Evolutionary conservation across 2,888 invertebrate genomes (phyloP).

Genomic region (Eupithecia subfuscata): DNA sequence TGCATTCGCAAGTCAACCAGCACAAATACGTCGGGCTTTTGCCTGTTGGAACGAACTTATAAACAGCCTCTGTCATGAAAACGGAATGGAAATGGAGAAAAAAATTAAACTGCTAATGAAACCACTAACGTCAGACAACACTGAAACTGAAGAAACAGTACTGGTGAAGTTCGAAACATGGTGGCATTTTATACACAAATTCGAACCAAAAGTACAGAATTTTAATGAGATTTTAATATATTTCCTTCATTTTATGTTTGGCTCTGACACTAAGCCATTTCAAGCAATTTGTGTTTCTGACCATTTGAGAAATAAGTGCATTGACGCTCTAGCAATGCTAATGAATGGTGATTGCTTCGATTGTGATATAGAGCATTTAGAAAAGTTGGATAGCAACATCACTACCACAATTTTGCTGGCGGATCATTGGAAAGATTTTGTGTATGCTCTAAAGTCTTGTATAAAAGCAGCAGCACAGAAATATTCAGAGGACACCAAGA

Average conservation of each 20-base stretch:
- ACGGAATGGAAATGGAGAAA: conserved; percentile 81
- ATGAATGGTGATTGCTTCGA: conserved; percentile 61
- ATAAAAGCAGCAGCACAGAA: conserved; percentile 51
- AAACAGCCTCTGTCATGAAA: conserved; percentile 81
- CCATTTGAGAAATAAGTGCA: conserved; percentile 53
- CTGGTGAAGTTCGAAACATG: conserved; percentile 88
- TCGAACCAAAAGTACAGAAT: conserved; percentile 78
- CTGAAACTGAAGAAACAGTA: conserved; percentile 86
- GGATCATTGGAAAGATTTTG: conserved; percentile 63
- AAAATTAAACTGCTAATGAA: conserved; percentile 88
- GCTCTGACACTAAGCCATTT: conserved; percentile 72
- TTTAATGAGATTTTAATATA: no score
- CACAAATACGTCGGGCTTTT: conserved; percentile 83
- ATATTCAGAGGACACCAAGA: conserved; percentile 44
- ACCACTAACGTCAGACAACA: conserved; percentile 88
- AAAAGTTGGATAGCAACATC: conserved; percentile 56
- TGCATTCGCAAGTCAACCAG: conserved; percentile 87
- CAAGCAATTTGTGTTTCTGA: conserved; percentile 60
- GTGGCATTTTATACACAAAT: conserved; percentile 86
- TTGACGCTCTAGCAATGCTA: conserved; percentile 67
- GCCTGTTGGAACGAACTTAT: conserved; percentile 87
- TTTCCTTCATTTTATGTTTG: conserved; percentile 88
- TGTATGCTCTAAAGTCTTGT: conserved; percentile 57
- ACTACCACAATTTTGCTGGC: conserved; percentile 58
- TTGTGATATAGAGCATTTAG: conserved; percentile 58